These are phyloP conservation scores for Diplodus sargus DNA, from an alignment of 2,797 vertebrate genomes.

Conservation along the genomic window DNA sequence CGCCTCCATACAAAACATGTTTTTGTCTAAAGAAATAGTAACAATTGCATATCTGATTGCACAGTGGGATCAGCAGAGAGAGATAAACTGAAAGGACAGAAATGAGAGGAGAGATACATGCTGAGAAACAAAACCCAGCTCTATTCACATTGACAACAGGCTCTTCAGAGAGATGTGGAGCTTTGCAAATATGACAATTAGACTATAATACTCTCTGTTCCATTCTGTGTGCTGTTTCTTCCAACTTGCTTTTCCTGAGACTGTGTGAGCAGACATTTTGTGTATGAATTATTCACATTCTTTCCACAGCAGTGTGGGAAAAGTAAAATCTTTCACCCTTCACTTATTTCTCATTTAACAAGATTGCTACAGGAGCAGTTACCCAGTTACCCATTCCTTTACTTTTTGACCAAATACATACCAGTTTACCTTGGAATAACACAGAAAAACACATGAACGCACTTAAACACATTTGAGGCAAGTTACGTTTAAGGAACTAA, in stretches of 20 bases:
- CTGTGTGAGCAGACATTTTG: neutral
- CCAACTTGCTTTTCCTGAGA: neutral
- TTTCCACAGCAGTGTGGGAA: neutral
- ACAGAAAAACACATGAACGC: no score
- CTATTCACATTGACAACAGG: constrained; percentile 62
- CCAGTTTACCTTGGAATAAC: neutral
- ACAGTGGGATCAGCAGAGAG: constrained; percentile 62
- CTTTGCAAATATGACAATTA: constrained; percentile 59
- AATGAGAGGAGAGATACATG: constrained; percentile 61
- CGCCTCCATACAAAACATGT: constrained; percentile 54
- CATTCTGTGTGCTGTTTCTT: constrained; percentile 22
- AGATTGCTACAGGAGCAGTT: neutral
- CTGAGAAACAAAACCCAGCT: constrained; percentile 64
- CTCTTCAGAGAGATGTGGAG: constrained; percentile 56
- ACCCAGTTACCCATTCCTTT: neutral
- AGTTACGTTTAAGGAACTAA: neutral
- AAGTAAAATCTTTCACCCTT: neutral
- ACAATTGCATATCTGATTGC: constrained; percentile 73
- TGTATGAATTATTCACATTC: neutral
- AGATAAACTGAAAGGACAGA: constrained; percentile 63
- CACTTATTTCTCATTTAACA: neutral
- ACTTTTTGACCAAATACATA: neutral
- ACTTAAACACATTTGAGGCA: no score
- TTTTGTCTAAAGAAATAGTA: constrained; percentile 65
- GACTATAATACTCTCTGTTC: constrained; percentile 38